Conservation (phyloP, 2,888 invertebrate genomes). For the Calephelis perditalis region DNA sequence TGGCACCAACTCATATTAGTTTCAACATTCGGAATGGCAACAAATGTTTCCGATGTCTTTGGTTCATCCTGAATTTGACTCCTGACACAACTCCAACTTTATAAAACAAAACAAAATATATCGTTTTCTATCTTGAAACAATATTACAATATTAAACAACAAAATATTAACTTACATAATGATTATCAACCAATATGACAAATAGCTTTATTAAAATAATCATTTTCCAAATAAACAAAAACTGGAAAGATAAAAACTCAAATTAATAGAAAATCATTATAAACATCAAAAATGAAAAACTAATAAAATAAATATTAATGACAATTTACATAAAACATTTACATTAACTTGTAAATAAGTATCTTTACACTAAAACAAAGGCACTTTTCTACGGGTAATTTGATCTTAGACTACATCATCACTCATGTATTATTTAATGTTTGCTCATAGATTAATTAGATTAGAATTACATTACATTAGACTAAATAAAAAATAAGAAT, state of each 20-base stretch:
- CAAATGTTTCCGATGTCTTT: constrained; percentile 42
- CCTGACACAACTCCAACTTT: constrained; percentile 87
- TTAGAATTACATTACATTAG: too few relatives aligned
- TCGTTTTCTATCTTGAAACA: too few relatives aligned
- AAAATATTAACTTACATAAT: constrained; percentile 8
- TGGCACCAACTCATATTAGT: constrained; percentile 82
- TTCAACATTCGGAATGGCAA: constrained; percentile 51
- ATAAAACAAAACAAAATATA: constrained; percentile 22
- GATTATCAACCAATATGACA: constrained; percentile 3
- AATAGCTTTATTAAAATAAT: constrained; percentile 6
- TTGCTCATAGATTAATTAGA: too few relatives aligned
- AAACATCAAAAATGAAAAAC: neutral
- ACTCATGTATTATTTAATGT: too few relatives aligned
- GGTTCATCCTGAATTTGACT: constrained; percentile 82
- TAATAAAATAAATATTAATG: constrained; percentile 1
- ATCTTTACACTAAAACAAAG: too few relatives aligned
- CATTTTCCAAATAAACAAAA: constrained; percentile 5
- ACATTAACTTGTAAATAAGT: too few relatives aligned
- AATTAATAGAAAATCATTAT: too few relatives aligned
- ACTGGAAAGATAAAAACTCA: constrained; percentile 7
- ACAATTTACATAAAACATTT: neutral
- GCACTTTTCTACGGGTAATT: too few relatives aligned
- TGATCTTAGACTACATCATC: too few relatives aligned
- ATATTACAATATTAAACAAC: neutral
- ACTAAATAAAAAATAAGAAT: too few relatives aligned